These are phyloP conservation scores for Sialia sialis DNA, from an alignment of 2,113 vertebrate species.

Conservation along the genomic window DNA sequence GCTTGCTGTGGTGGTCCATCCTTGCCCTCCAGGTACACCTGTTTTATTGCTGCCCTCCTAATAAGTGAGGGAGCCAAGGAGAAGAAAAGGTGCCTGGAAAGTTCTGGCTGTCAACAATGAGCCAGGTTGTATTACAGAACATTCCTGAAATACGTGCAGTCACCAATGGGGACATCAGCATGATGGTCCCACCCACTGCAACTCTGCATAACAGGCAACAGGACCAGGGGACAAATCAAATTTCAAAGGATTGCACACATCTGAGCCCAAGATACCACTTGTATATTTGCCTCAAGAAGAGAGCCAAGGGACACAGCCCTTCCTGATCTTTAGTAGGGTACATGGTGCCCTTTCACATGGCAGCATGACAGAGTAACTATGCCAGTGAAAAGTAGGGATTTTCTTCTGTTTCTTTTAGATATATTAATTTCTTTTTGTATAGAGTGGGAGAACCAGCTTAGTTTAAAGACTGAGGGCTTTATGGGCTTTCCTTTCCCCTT, in stretches of 20 bases:
- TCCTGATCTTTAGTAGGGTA: background rate
- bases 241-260: constrained; percentile 64
- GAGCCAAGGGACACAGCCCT: background rate
- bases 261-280: constrained; percentile 51
- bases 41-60: background rate
- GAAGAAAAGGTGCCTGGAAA: constrained; percentile 42
- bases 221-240: constrained; percentile 54
- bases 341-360: background rate
- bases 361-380: background rate
- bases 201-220: background rate
- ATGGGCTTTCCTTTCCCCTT: background rate
- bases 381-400: background rate
- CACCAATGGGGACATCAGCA: constrained; percentile 32
- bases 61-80: background rate
- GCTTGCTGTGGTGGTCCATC: background rate
- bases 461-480: background rate
- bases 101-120: constrained; percentile 56
- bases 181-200: constrained; percentile 44
- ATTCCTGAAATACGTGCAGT: constrained; percentile 41
- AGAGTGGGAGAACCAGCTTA: background rate
- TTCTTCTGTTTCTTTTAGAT: background rate
- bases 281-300: constrained; percentile 49
- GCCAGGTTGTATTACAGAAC: constrained; percentile 57
- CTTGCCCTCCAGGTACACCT: background rate
- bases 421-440: background rate